Percentiles rank a stretch among this genome's conserved stretches.
Evolutionary conservation across 2,888 invertebrate genomes (phyloP).

Genomic region (Dolichopus griseipennis): DNA sequence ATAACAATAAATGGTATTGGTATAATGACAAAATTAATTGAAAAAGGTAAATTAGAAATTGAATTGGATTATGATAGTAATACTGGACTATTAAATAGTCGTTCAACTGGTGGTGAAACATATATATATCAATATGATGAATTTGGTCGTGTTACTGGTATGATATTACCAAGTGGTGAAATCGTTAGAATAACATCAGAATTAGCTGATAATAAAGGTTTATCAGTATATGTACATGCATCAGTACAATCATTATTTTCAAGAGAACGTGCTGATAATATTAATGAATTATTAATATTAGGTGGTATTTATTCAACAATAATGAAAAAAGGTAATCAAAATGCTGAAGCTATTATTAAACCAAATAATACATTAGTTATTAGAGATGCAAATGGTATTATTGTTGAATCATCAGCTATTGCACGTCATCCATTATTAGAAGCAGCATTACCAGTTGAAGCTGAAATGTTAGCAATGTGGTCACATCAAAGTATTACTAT

Average conservation of each 20-base stretch:
- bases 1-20: slow-evolving; percentile 89
- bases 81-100: slow-evolving; percentile 75
- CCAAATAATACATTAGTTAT: slow-evolving; percentile 72
- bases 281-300: slow-evolving; percentile 53
- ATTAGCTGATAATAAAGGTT: slow-evolving; percentile 65
- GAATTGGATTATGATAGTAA: slow-evolving; percentile 85
- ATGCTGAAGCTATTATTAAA: slow-evolving; percentile 65
- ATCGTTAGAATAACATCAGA: slow-evolving; percentile 70
- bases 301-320: slow-evolving; percentile 59
- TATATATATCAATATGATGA: slow-evolving; percentile 87
- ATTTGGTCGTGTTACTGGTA: slow-evolving; percentile 75
- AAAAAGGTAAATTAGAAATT: slow-evolving; percentile 81
- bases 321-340: slow-evolving; percentile 60
- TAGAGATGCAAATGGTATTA: slow-evolving; percentile 64
- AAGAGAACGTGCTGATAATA: slow-evolving; percentile 47
- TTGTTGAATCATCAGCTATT: slow-evolving; percentile 65
- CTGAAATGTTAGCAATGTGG: slow-evolving; percentile 85
- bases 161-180: slow-evolving; percentile 87
- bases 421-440: slow-evolving; percentile 75
- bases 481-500: slow-evolving; percentile 71
- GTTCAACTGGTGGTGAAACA: slow-evolving; percentile 76
- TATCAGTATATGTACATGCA: slow-evolving; percentile 62
- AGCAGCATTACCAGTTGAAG: slow-evolving; percentile 76
- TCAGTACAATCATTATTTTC: slow-evolving; percentile 49
- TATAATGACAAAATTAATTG: slow-evolving; percentile 76